Base-by-base conservation (phyloP, 1,140 invertebrate genomes). In the Samia ricini region DNA sequence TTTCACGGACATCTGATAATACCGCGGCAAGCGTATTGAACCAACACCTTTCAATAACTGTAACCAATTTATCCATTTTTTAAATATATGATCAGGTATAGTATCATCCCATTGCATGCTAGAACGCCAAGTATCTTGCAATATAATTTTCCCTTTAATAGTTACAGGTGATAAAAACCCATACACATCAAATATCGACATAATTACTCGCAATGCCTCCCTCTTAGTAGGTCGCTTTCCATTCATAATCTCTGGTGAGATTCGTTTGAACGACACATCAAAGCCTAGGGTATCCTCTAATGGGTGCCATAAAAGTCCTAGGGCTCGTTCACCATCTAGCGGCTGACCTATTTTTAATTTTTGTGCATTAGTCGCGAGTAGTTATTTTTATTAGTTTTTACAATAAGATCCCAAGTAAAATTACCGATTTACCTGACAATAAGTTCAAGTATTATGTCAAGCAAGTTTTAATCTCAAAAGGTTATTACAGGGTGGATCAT, bases 261-360 rank as follows among this genome's bases (percentile, higher is more conserved):
- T 67, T 15, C 60, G 20, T 56, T 71, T 66, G 15, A 76, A 54
- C 6, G 64, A 63, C 1, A 57, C 7, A 15, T 68, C 66, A 50
- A 73, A 76, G 3, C 62, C 64, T 42, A 75, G 55, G 2, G 20
- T 60, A 29, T 77, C 72, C 12, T 66, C 61, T 21, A 15, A 20
- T 10, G 75, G 68, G 29, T 63, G 55, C 75, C 75, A 77, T 50
- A 71, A 60, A 15, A 72, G 19, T 20, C 72, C 75, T 22, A 77
- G 49, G 8, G 64, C 63, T 4, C 69, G 64, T 22, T 69, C 66
- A 50, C 60, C 57, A 20, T 63, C 56, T 26, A 64, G 22, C 8
- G 56, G 57, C 18, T 57, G 51, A 29, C 48, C 64, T 7, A 65
- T 51, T 50, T 64, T 66, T 0, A 69, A 61, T 19, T 49, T 63